These are phyloP conservation scores for Morus bassanus DNA, from an alignment of 2,797 vertebrate genomes.

Conservation along the genomic window DNA sequence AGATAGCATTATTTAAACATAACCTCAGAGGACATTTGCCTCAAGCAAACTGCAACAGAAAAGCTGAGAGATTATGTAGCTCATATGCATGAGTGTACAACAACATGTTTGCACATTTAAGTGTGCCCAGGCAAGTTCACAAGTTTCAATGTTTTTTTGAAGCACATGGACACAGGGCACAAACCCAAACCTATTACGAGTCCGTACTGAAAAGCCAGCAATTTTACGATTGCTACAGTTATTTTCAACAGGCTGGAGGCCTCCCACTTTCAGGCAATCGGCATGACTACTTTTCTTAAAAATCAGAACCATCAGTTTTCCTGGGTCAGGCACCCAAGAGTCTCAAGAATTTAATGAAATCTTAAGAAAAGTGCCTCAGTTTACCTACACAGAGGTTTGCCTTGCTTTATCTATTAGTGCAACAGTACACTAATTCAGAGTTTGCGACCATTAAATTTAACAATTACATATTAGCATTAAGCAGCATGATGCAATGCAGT, in stretches of 20 bases:
- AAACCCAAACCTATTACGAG: not conserved
- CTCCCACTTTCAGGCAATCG: not conserved
- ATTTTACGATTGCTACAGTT: not conserved
- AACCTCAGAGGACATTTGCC: slow-evolving; percentile 19
- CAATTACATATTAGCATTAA: not conserved
- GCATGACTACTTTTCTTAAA: not conserved
- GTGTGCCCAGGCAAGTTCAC: not conserved
- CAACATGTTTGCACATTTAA: not conserved
- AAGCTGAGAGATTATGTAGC: not conserved
- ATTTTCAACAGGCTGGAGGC: not conserved
- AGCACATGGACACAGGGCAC: not conserved
- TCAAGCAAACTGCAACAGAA: not conserved
- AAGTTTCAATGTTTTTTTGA: not conserved
- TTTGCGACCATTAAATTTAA: not conserved
- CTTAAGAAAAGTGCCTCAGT: not conserved
- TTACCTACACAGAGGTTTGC: not conserved
- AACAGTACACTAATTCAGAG: not conserved
- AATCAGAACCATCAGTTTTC: not conserved
- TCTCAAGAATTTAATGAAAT: not conserved
- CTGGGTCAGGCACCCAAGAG: not conserved
- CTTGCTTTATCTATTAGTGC: not conserved
- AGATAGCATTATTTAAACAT: slow-evolving; percentile 39
- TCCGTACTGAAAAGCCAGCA: not conserved
- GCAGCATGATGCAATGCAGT: not conserved
- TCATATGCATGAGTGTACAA: not conserved